Evolutionary conservation across 1,140 invertebrate genomes (phyloP), one percentile per base, ranked within the genome.

Genomic region (Drosophila kohkoa): DNA sequence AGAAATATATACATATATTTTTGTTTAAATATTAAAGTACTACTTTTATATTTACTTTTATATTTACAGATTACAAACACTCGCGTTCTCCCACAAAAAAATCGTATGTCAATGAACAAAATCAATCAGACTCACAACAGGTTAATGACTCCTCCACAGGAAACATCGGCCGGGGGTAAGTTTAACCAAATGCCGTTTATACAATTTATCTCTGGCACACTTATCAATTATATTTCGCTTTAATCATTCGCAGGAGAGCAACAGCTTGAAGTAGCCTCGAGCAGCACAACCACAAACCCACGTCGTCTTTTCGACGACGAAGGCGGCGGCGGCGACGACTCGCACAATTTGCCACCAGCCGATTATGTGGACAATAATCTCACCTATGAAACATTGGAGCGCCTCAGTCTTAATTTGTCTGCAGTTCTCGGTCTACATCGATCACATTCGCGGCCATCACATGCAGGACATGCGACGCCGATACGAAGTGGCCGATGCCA

Each of bases 391-490:
- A 35, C 77, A 5, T 5, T 88, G 2, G 73, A 83, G 45, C 85
- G 67, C 6, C 66, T 89, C 30, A 75, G 70, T 7, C 81, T 64
- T 5, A 81, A 70, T 57, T 28, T 89, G 35, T 59, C 59, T 91
- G 48, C 90, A 91, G 70, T 77, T 88, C 28, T 87, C 91, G 30
- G 82, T 91, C 6, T 91, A 91, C 43, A 75, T 88, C 59, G 80
- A 90, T 49, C 90, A 91, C 59, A 80, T 91, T 48, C 86, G 83
- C n/a, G 58, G 65, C 35, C 81, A 91, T 57, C 90, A 91, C 64
- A 73, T 77, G 35, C 81, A 90, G 76, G 86, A 91, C 13, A 58
- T 91, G 57, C 58, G 75, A 1, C 69, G 73, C 25, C 82, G 90
- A 7, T 91, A 91, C 60, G 81, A 91, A 48, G 54, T 30, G 0